These are phyloP conservation scores for Plebejus argus DNA, from an alignment of 2,888 invertebrate genomes.

Conservation along the genomic window DNA sequence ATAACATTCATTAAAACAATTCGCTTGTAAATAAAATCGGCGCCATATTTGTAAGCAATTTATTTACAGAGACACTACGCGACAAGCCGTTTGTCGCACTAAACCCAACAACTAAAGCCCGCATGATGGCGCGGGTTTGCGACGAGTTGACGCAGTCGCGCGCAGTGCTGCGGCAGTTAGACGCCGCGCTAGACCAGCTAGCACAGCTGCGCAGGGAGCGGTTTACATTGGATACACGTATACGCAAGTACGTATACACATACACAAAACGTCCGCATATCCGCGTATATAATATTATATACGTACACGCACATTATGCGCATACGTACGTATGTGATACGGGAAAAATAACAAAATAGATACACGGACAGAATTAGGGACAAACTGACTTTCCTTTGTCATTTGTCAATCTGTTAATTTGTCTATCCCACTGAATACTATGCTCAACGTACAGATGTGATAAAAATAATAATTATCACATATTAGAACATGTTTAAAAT, in stretches of 20 bases:
- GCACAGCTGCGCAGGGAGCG: slow-evolving; percentile 94
- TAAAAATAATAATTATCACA: no score
- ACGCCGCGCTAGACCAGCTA: slow-evolving; percentile 91
- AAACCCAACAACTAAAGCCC: slow-evolving; percentile 91
- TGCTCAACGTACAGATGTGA: no score
- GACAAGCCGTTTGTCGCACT: slow-evolving; percentile 93
- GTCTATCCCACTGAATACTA: no score
- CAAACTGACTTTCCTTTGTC: no score
- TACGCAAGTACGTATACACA: slow-evolving; percentile 89
- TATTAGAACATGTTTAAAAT: no score
- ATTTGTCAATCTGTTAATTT: no score
- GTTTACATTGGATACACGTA: slow-evolving; percentile 95
- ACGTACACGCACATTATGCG: slow-evolving; percentile 76
- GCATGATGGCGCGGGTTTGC: slow-evolving; percentile 94
- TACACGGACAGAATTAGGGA: no score
- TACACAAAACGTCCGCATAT: slow-evolving; percentile 89
- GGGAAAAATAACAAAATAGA: no score
- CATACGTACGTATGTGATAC: background rate
- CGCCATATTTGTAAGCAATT: background rate
- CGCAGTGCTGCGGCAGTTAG: slow-evolving; percentile 93
- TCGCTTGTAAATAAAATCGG: background rate
- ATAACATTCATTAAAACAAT: no score
- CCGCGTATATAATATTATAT: slow-evolving; percentile 92
- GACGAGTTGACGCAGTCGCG: slow-evolving; percentile 97
- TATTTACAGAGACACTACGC: slow-evolving; percentile 83